Percentiles rank a stretch among this genome's conserved stretches.
Conservation (phyloP, 2,888 invertebrate species). For the Julus scanicus region DNA sequence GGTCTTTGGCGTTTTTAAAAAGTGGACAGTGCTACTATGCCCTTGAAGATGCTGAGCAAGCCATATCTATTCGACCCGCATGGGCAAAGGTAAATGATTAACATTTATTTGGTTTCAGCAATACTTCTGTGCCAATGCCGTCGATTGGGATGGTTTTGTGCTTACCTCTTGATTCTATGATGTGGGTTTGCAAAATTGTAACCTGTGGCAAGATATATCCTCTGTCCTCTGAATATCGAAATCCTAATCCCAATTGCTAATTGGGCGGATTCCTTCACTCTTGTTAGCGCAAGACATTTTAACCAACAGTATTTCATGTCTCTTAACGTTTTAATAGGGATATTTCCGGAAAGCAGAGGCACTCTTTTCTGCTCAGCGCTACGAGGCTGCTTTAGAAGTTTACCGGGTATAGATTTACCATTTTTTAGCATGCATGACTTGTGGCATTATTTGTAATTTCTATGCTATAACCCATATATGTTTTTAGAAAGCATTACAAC, state of each 20-base stretch:
- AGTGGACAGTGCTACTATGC: slow-evolving; percentile 81
- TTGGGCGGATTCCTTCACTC: not conserved
- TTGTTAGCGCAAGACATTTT: too few species aligned
- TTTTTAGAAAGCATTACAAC: slow-evolving; percentile 69
- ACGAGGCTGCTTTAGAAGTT: slow-evolving; percentile 75
- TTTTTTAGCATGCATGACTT: not conserved
- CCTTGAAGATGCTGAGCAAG: slow-evolving; percentile 80
- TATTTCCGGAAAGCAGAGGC: slow-evolving; percentile 60
- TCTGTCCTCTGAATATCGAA: too few species aligned
- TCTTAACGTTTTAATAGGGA: slow-evolving; percentile 57
- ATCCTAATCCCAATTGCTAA: not conserved
- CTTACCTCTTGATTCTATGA: too few species aligned
- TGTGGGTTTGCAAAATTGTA: too few species aligned
- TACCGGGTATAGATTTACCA: slow-evolving; percentile 68
- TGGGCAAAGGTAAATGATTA: slow-evolving; percentile 78
- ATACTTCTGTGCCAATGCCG: too few species aligned
- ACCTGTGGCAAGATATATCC: too few species aligned
- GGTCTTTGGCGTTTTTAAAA: slow-evolving; percentile 82
- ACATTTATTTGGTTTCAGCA: not conserved
- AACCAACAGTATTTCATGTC: not conserved
- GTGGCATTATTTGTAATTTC: too few species aligned
- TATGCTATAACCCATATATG: not conserved
- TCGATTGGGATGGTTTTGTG: too few species aligned
- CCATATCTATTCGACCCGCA: slow-evolving; percentile 77
- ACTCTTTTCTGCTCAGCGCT: slow-evolving; percentile 59